Evolutionary conservation across 2,888 invertebrate species (phyloP).

Genomic region (Stenotaenia linearis): DNA sequence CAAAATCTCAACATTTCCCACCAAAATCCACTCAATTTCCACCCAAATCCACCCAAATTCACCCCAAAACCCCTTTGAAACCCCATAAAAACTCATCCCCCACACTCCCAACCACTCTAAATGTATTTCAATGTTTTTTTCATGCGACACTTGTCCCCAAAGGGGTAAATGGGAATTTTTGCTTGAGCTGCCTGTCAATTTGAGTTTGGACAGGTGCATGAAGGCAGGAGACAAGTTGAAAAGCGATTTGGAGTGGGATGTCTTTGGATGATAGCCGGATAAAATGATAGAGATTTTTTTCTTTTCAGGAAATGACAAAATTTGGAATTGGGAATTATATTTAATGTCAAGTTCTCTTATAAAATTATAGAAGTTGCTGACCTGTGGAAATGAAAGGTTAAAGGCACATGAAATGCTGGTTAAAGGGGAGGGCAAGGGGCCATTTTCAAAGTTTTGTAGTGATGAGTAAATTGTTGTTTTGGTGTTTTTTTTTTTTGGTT

Average conservation of each 20-base stretch:
- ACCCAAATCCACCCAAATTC: no score
- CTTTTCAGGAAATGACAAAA: slow-evolving; percentile 10
- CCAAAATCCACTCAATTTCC: no score
- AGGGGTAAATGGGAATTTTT: not conserved
- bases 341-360: not conserved
- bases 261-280: not conserved
- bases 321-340: slow-evolving; percentile 15
- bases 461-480: not conserved
- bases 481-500: no score
- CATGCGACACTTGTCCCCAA: no score
- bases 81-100: no score
- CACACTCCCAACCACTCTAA: no score
- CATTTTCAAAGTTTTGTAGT: not conserved
- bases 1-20: no score
- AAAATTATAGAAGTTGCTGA: not conserved
- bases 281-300: slow-evolving; percentile 4
- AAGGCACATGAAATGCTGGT: not conserved
- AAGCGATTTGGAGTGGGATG: not conserved
- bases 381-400: not conserved
- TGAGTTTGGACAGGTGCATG: slow-evolving; percentile 19
- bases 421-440: not conserved
- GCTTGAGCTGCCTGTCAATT: slow-evolving; percentile 7
- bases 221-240: slow-evolving; percentile 19
- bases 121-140: not conserved
- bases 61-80: no score